These are phyloP conservation scores for Otocyon megalotis DNA, from an alignment of 2,113 vertebrate genomes.

Conservation along the genomic window DNA sequence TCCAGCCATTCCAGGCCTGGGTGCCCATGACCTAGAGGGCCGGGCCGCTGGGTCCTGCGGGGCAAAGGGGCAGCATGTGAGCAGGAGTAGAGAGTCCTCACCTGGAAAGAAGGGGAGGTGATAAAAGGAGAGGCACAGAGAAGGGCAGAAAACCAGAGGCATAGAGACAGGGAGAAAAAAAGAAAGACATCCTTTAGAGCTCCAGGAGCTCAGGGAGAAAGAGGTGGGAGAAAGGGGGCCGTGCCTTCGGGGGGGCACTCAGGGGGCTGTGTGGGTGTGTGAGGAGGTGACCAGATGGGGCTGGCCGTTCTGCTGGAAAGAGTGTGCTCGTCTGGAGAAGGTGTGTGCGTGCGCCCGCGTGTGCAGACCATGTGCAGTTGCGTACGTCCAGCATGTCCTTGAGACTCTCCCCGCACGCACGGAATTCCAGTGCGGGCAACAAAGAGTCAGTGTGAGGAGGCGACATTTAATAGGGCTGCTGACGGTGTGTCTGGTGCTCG, in stretches of 20 bases:
- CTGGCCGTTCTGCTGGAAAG: conserved; percentile 80
- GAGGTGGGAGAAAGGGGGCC: not conserved
- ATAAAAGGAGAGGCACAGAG: not conserved
- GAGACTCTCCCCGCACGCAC: not conserved
- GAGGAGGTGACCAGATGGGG: conserved; percentile 34
- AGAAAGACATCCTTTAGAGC: not conserved
- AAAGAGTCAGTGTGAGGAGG: conserved; percentile 68
- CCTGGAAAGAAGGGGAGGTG: not conserved
- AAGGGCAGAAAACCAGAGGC: not conserved
- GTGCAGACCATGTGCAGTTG: not conserved
- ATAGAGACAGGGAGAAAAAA: not conserved
- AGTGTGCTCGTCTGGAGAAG: conserved; percentile 65
- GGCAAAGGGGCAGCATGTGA: not conserved
- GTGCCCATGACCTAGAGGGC: not conserved
- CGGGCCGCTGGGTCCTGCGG: not conserved
- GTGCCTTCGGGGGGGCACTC: not conserved
- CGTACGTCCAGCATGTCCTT: not conserved
- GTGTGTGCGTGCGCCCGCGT: not conserved
- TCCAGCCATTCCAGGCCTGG: not conserved
- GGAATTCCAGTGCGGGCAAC: conserved; percentile 60
- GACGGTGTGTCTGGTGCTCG: conserved; percentile 44
- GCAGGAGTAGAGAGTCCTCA: not conserved
- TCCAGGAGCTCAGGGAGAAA: not conserved
- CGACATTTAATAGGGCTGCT: conserved; percentile 34
- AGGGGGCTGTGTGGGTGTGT: not conserved